phyloP scores from a whole-genome alignment of 2,888 invertebrate genomes.

The Meghimatium bilineatum region DNA sequence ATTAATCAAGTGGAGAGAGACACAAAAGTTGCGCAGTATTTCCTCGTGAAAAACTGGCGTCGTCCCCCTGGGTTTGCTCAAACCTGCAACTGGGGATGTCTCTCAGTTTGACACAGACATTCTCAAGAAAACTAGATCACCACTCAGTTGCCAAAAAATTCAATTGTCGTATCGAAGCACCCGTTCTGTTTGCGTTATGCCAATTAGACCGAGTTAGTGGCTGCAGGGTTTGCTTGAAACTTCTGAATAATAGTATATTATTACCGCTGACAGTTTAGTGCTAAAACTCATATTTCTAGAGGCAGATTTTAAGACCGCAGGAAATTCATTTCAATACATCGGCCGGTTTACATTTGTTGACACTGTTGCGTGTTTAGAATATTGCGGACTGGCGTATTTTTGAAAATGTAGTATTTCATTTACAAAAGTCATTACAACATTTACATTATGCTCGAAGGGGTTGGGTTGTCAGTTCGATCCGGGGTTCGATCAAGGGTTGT shows the following conservation, averaged over 20 bases:
- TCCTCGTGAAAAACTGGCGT: constrained; percentile 3
- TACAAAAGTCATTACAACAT: too few relatives aligned
- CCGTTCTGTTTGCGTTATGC: constrained; percentile 9
- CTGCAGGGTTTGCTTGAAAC: neutral
- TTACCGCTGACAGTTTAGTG: constrained; percentile 13
- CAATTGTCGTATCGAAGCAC: constrained; percentile 10
- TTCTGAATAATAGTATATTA: neutral
- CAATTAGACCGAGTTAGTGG: constrained; percentile 25
- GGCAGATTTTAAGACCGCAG: neutral
- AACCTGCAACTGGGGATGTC: neutral
- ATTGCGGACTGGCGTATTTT: too few relatives aligned
- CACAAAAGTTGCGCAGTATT: neutral
- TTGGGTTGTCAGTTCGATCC: too few relatives aligned
- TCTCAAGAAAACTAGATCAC: neutral
- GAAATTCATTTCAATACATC: neutral
- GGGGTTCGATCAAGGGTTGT: too few relatives aligned
- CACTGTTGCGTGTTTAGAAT: too few relatives aligned
- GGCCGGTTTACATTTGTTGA: neutral
- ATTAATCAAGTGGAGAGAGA: neutral
- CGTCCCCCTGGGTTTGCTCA: neutral
- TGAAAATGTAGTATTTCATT: too few relatives aligned
- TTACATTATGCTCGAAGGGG: too few relatives aligned
- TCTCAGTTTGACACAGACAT: neutral
- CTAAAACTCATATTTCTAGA: neutral
- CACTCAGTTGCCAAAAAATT: neutral